These are phyloP conservation scores for Rhabdomys pumilio DNA, from an alignment of 2,797 vertebrate genomes.

Conservation along the genomic window DNA sequence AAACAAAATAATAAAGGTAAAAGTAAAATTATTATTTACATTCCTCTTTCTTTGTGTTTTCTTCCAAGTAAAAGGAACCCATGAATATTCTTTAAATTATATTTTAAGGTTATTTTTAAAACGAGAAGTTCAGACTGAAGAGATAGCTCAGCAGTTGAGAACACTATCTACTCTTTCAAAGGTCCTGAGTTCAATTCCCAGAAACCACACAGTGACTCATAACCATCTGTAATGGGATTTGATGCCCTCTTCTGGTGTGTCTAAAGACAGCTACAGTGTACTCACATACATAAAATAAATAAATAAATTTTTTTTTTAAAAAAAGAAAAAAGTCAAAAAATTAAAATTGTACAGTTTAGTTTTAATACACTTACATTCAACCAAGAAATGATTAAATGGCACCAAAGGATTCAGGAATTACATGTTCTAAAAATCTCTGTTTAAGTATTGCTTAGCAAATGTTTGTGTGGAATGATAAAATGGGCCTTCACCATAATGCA, in stretches of 20 bases:
- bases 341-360: conserved; percentile 15
- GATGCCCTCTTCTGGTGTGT: background rate
- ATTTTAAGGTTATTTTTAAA: conserved; percentile 56
- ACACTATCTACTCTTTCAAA: background rate
- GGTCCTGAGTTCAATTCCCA: background rate
- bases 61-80: background rate
- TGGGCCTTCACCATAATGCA: background rate
- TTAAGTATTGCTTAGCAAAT: background rate
- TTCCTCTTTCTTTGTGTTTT: background rate
- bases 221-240: background rate
- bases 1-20: conserved; percentile 35
- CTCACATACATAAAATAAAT: background rate
- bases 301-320: background rate
- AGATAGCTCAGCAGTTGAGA: background rate
- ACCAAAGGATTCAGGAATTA: conserved; percentile 24
- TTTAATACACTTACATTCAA: conserved; percentile 42
- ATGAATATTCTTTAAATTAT: background rate
- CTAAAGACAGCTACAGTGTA: background rate
- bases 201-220: background rate
- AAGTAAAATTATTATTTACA: background rate
- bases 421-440: background rate
- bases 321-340: background rate
- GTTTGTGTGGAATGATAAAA: background rate
- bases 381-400: background rate
- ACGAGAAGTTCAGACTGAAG: background rate